Conservation (phyloP, 1,140 invertebrate species). For the Capitella teleta region DNA sequence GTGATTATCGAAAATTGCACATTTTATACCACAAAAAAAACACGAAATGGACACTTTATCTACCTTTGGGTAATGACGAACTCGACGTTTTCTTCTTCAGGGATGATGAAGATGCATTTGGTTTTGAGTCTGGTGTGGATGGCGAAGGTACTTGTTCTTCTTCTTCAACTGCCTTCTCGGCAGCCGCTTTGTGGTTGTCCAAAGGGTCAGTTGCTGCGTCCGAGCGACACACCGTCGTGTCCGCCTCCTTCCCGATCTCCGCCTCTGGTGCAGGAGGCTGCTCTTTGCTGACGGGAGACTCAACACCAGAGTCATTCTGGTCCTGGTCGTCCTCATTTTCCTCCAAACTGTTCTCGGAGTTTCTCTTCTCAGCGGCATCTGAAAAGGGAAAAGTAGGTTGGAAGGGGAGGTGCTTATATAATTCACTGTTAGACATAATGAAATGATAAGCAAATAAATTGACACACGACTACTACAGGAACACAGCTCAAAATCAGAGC, state of each 20-base stretch:
- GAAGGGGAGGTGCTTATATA: not conserved
- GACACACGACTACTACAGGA: not conserved
- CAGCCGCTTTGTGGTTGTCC: not conserved
- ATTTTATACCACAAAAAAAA: too few species aligned
- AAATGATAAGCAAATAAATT: not conserved
- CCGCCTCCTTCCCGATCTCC: not conserved
- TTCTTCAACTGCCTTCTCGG: not conserved
- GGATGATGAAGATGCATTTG: too few species aligned
- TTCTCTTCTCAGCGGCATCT: slow-evolving; percentile 3
- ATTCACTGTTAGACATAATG: not conserved
- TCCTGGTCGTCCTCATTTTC: slow-evolving; percentile 4
- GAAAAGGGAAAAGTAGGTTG: not conserved
- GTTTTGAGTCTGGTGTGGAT: not conserved
- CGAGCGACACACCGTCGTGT: not conserved
- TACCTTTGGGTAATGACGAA: too few species aligned
- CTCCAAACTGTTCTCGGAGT: slow-evolving; percentile 3
- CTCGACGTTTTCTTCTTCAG: too few species aligned
- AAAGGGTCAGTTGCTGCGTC: not conserved
- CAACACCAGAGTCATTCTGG: slow-evolving; percentile 7
- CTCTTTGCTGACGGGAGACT: slow-evolving; percentile 1
- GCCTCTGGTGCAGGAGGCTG: not conserved
- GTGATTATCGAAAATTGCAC: too few species aligned
- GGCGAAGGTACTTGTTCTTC: not conserved
- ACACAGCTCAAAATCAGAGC: not conserved
- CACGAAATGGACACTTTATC: too few species aligned